phyloP scores from a whole-genome alignment of 2,797 vertebrate species.

The Melopsittacus undulatus region DNA sequence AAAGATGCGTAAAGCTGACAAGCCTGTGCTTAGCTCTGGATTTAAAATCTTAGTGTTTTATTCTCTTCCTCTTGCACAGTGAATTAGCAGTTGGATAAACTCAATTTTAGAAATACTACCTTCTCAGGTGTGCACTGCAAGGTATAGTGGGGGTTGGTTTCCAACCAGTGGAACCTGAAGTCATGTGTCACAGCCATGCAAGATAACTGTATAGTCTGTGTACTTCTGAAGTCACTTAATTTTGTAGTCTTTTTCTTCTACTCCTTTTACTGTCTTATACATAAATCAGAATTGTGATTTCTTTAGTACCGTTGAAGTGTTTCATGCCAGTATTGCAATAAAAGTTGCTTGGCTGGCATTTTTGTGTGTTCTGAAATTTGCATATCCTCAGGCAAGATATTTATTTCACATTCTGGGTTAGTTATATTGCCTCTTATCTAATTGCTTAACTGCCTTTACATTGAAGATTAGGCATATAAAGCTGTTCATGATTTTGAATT shows the following conservation, averaged over 20 bases:
- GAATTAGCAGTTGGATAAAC: background rate
- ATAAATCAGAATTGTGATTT: background rate
- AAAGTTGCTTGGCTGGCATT: constrained; percentile 31
- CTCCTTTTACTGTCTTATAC: background rate
- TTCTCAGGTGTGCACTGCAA: background rate
- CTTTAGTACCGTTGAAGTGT: background rate
- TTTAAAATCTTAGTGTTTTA: constrained; percentile 17
- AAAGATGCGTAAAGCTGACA: background rate
- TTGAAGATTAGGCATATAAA: background rate
- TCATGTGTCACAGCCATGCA: background rate
- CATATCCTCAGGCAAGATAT: background rate
- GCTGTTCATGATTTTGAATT: background rate
- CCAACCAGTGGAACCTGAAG: background rate
- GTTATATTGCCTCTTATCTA: constrained; percentile 17
- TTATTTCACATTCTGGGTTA: constrained; percentile 21
- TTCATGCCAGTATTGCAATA: background rate
- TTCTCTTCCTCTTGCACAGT: background rate
- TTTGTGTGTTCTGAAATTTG: constrained; percentile 5
- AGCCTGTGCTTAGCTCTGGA: background rate
- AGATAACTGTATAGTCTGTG: background rate
- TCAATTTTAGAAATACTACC: background rate
- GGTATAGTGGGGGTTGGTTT: background rate
- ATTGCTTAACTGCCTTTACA: constrained; percentile 12
- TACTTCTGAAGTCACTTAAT: background rate
- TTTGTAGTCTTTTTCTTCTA: background rate